Evolutionary conservation across 1,140 invertebrate species (phyloP), one percentile per base, ranked within the genome.

Genomic region (Trachelipus rathkii): DNA sequence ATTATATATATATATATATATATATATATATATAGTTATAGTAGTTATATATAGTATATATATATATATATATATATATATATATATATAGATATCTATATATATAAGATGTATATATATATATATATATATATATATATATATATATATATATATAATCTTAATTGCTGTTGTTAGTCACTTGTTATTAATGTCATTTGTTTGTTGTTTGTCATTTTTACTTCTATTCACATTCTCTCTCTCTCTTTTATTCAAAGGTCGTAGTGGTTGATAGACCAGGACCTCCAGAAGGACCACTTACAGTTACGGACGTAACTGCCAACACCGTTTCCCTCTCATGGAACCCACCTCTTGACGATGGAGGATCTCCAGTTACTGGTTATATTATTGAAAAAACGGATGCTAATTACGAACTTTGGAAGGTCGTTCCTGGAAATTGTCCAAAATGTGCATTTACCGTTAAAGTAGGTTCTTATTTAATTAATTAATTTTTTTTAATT

Each of bases 331-430:
- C 94, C n/a, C 85, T 99, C 15, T 88, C 91, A n/a, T 99, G 97
- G 97, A 92, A 93, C 82, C 91, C 92, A 83, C 96, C 97, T 15
- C 86, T 87, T 77, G 97, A 99, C 85, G 92, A 98, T 86, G 97
- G 97, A 82, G 97, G 97, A 78, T 93, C 94, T 81, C 95, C 97
- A 79, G 92, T 99, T 72, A 95, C n/a, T 78, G 96, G 95, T 72
- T 97, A 96, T 84, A 89, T 94, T 53, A n/a, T 98, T 76, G 95
- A 98, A 87, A 93, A 95, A 83, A 90, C 90, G n/a, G 94, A 96
- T 83, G 92, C 90, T 82, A 95, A 94, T 44, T 88, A 89, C n/a
- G 92, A 93, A 82, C 88, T 89, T 82, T 98, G 95, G 95, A 91
- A 92, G 82, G 89, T 91, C 44, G 92, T 94, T 15, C 94, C 95